Evolutionary conservation across 2,113 vertebrate genomes (phyloP).

Genomic region (Columba janthina): DNA sequence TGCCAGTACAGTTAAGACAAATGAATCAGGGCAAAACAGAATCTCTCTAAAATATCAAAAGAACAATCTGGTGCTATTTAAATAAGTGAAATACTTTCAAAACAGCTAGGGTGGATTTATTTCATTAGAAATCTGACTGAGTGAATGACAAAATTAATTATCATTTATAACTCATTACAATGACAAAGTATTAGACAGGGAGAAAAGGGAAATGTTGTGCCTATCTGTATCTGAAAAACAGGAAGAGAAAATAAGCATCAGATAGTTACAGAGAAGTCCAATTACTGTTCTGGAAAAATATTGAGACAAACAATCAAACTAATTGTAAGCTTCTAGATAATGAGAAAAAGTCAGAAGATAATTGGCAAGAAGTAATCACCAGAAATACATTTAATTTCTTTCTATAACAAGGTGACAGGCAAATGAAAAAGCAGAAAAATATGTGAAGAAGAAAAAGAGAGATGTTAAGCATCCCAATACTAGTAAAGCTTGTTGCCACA

Average conservation of each 20-base stretch:
- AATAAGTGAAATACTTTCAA: background rate
- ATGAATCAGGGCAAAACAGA: background rate
- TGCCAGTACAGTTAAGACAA: background rate
- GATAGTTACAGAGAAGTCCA: background rate
- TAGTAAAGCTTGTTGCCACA: background rate
- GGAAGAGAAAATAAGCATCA: background rate
- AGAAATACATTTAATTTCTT: background rate
- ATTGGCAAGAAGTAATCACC: background rate
- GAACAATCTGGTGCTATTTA: background rate
- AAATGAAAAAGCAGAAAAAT: background rate
- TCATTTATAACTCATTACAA: background rate
- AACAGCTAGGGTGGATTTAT: background rate
- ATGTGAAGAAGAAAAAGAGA: rapidly evolving
- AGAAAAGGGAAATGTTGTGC: background rate
- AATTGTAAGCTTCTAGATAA: background rate
- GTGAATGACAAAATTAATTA: background rate
- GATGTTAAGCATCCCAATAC: background rate
- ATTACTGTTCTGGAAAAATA: background rate
- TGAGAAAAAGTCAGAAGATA: background rate
- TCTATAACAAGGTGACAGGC: background rate
- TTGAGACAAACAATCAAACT: background rate
- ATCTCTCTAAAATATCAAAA: background rate
- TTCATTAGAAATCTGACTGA: background rate
- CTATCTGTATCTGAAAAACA: background rate
- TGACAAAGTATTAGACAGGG: background rate